These are phyloP conservation scores for Halichoeres trimaculatus DNA, from an alignment of 2,113 vertebrate genomes.

Conservation along the genomic window DNA sequence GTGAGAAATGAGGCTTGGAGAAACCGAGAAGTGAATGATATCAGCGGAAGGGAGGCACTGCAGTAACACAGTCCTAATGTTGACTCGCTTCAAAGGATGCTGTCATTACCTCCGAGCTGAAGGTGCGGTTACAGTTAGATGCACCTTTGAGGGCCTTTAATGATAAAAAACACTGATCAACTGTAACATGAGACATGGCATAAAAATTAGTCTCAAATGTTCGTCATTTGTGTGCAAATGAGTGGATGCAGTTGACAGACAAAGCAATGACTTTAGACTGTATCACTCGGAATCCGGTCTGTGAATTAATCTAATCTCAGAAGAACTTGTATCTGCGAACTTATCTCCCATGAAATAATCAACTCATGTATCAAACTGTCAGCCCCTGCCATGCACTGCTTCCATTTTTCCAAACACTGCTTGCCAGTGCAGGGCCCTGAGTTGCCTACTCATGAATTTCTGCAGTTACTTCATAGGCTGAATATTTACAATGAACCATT, in stretches of 20 bases:
- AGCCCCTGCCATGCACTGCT: neutral
- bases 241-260: neutral
- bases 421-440: conserved; percentile 22
- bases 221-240: neutral
- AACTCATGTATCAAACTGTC: neutral
- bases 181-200: neutral
- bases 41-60: conserved; percentile 65
- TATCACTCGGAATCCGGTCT: conserved; percentile 16
- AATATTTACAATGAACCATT: conserved; percentile 65
- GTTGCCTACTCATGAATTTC: conserved; percentile 56
- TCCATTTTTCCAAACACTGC: conserved; percentile 4
- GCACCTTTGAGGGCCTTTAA: conserved; percentile 32
- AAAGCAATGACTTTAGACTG: conserved; percentile 4
- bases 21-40: conserved; percentile 60
- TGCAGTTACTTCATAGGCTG: conserved; percentile 50
- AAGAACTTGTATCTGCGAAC: conserved; percentile 35
- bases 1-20: conserved; percentile 28
- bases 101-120: conserved; percentile 75
- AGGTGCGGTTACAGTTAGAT: conserved; percentile 76
- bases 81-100: conserved; percentile 75
- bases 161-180: conserved; percentile 1
- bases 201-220: neutral
- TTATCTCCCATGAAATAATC: conserved; percentile 14
- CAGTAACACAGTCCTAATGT: conserved; percentile 68
- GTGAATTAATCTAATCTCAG: conserved; percentile 13